These are phyloP conservation scores for Percopsis transmontana DNA, from an alignment of 2,113 vertebrate genomes.

Conservation along the genomic window DNA sequence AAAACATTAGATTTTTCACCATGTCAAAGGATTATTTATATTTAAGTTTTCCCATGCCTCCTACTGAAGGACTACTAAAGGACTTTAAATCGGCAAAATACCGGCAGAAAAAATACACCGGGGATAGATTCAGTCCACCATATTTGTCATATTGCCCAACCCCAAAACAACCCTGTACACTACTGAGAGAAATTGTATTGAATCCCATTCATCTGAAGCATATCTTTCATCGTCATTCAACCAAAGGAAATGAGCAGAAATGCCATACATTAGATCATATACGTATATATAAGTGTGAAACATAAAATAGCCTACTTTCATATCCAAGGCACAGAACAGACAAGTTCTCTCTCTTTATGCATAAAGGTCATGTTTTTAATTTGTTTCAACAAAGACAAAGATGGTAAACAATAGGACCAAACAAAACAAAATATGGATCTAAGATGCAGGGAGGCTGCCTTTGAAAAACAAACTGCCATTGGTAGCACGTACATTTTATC, in stretches of 20 bases:
- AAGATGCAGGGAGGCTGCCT: slow-evolving; percentile 15
- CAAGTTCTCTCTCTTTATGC: neutral
- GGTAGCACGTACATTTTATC: slow-evolving; percentile 43
- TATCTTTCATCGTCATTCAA: neutral
- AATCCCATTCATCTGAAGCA: neutral
- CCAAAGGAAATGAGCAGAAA: neutral
- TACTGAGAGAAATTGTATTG: neutral
- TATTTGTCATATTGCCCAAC: too few species aligned
- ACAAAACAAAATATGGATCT: slow-evolving; percentile 25
- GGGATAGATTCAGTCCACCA: too few species aligned
- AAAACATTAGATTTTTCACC: too few species aligned
- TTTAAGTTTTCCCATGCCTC: too few species aligned
- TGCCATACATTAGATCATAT: neutral
- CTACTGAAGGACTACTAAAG: too few species aligned
- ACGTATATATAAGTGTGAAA: neutral
- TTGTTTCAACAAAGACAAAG: neutral
- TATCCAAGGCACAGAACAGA: neutral
- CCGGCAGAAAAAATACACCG: too few species aligned
- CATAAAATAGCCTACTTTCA: neutral
- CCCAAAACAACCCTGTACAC: too few species aligned
- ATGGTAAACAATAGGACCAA: slow-evolving; percentile 24
- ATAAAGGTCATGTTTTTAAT: neutral
- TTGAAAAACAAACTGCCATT: slow-evolving; percentile 44
- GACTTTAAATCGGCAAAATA: too few species aligned
- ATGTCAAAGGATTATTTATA: too few species aligned